These are phyloP conservation scores for Tamandua tetradactyla DNA, from an alignment of 2,797 vertebrate species.

Conservation along the genomic window DNA sequence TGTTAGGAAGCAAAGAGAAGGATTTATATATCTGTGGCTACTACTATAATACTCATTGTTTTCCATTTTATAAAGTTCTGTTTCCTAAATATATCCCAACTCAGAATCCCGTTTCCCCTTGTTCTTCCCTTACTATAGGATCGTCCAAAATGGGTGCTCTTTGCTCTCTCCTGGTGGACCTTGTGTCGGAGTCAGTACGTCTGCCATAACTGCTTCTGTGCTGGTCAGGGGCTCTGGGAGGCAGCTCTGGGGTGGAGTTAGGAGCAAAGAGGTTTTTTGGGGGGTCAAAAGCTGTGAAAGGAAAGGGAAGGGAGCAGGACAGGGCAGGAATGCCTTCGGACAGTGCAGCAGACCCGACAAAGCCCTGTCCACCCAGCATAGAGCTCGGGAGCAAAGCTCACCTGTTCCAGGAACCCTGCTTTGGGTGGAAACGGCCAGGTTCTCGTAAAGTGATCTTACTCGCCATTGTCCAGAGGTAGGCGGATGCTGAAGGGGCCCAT, in stretches of 20 bases:
- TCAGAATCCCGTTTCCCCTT: neutral
- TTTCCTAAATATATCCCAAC: neutral
- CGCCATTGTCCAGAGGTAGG: neutral
- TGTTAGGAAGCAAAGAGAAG: neutral
- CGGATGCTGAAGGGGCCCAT: neutral
- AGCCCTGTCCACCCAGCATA: neutral
- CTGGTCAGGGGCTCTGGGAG: neutral
- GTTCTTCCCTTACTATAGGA: neutral
- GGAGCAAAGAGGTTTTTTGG: neutral
- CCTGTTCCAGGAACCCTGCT: rapidly evolving
- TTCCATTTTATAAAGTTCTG: neutral
- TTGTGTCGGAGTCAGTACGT: neutral
- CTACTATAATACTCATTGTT: neutral
- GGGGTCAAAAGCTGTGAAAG: neutral
- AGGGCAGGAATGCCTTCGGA: too few relatives aligned
- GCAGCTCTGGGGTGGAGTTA: neutral
- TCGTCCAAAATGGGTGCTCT: neutral
- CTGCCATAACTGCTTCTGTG: rapidly evolving
- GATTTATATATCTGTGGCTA: rapidly evolving
- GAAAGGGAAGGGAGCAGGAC: rapidly evolving
- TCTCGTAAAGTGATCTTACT: neutral
- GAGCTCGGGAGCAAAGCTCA: neutral
- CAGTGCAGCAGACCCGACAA: rapidly evolving
- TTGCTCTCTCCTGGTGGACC: neutral
- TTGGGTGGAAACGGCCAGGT: too few relatives aligned